Conservation (phyloP, 1,140 invertebrate species). For the Pomacea maculata region DNA sequence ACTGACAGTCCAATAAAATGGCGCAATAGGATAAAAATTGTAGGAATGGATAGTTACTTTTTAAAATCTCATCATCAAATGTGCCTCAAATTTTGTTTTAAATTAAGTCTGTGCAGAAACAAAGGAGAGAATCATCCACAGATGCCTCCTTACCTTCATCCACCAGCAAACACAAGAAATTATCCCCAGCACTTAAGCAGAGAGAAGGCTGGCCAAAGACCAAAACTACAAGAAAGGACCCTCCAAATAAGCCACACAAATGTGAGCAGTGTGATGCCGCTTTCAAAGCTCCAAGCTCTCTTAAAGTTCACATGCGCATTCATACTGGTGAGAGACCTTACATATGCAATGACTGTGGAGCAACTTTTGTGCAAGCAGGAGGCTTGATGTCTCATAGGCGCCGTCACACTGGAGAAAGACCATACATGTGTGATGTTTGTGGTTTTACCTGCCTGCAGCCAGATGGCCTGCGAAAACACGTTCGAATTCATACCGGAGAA, state of each 20-base stretch:
- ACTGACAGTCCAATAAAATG: too few relatives aligned
- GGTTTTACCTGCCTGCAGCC: constrained; percentile 83
- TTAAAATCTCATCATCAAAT: too few relatives aligned
- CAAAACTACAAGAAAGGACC: constrained; percentile 86
- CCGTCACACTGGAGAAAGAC: constrained; percentile 91
- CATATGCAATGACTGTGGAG: constrained; percentile 48
- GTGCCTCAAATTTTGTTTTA: too few relatives aligned
- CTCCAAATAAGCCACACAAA: constrained; percentile 32
- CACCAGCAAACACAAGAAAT: too few relatives aligned
- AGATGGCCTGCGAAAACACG: constrained; percentile 52
- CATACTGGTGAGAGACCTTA: constrained; percentile 52
- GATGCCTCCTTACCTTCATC: too few relatives aligned
- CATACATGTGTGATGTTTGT: constrained; percentile 97
- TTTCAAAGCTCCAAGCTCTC: constrained; percentile 29
- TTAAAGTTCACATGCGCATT: constrained; percentile 40
- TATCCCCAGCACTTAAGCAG: too few relatives aligned
- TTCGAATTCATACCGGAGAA: constrained; percentile 58
- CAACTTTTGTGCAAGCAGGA: constrained; percentile 33
- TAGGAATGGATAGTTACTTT: too few relatives aligned
- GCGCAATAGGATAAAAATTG: too few relatives aligned
- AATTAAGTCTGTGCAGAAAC: too few relatives aligned
- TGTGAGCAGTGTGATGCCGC: constrained; percentile 43
- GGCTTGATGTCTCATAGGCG: constrained; percentile 55
- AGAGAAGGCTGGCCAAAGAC: too few relatives aligned
- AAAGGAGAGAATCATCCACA: too few relatives aligned